phyloP scores from a whole-genome alignment of 2,113 vertebrate species.

The Psittacula cyanocephala region DNA sequence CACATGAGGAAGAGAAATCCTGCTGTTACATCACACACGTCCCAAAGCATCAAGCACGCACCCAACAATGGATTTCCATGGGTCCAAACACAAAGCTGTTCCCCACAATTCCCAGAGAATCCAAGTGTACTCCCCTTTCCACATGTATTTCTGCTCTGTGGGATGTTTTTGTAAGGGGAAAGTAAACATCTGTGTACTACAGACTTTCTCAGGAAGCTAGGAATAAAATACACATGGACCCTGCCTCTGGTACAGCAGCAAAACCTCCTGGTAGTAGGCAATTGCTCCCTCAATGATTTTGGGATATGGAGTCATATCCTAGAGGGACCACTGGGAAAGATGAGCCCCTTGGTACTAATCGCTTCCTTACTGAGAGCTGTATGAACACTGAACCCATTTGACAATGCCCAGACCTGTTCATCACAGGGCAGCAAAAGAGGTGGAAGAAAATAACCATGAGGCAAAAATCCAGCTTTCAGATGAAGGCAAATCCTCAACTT shows the following conservation, averaged over 20 bases:
- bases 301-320: not conserved
- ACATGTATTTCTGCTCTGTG: not conserved
- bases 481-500: not conserved
- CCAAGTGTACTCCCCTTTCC: not conserved
- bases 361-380: not conserved
- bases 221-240: not conserved
- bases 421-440: not conserved
- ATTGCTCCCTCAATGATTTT: not conserved
- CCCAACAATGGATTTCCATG: not conserved
- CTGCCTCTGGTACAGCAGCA: not conserved
- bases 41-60: rapidly evolving
- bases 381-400: not conserved
- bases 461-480: not conserved
- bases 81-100: not conserved
- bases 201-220: not conserved
- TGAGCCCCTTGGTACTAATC: not conserved
- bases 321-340: not conserved
- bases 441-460: not conserved
- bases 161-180: not conserved
- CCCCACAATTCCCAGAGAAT: not conserved
- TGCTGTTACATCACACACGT: not conserved
- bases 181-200: not conserved
- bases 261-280: not conserved
- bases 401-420: not conserved
- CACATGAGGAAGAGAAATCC: not conserved